A percentile compares a stretch with the other conserved stretches of the same genome.
Evolutionary conservation across 2,113 vertebrate species (phyloP).

Genomic region (Perccottus glenii): DNA sequence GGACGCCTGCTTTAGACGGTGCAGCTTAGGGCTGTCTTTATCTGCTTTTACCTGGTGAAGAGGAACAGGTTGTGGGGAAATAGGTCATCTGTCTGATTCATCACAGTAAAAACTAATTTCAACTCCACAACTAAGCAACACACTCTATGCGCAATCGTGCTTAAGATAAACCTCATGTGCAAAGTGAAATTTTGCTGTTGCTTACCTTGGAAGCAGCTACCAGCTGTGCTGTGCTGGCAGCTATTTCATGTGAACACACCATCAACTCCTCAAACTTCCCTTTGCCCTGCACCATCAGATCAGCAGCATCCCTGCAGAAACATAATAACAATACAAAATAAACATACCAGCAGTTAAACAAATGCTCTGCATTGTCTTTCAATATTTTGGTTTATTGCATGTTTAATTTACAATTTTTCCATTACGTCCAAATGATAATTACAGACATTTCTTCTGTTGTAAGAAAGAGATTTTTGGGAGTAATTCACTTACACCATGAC

Average conservation of each 20-base stretch:
- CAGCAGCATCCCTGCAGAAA: constrained; percentile 88
- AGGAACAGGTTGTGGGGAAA: neutral
- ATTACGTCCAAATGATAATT: no score
- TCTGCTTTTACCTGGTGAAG: constrained; percentile 90
- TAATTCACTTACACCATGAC: constrained; percentile 91
- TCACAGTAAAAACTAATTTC: neutral
- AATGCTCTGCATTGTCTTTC: no score
- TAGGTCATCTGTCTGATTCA: no score
- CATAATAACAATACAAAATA: constrained; percentile 35
- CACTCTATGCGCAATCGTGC: neutral
- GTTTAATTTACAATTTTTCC: no score
- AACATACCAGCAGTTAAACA: no score
- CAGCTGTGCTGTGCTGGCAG: constrained; percentile 94
- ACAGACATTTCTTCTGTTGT: neutral
- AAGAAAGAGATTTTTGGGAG: neutral
- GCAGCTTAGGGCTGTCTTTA: constrained; percentile 90
- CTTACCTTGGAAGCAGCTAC: constrained; percentile 96
- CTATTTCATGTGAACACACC: constrained; percentile 96
- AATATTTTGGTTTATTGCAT: no score
- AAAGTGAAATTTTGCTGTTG: neutral
- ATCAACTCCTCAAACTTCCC: constrained; percentile 97
- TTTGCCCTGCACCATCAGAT: constrained; percentile 91
- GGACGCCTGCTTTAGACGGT: constrained; percentile 88
- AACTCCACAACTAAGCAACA: neutral
- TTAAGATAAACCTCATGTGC: neutral